A percentile compares a stretch with the other conserved stretches of the same genome.
phyloP scores from a whole-genome alignment of 1,140 invertebrate species.

The Brachionus plicatilis region DNA sequence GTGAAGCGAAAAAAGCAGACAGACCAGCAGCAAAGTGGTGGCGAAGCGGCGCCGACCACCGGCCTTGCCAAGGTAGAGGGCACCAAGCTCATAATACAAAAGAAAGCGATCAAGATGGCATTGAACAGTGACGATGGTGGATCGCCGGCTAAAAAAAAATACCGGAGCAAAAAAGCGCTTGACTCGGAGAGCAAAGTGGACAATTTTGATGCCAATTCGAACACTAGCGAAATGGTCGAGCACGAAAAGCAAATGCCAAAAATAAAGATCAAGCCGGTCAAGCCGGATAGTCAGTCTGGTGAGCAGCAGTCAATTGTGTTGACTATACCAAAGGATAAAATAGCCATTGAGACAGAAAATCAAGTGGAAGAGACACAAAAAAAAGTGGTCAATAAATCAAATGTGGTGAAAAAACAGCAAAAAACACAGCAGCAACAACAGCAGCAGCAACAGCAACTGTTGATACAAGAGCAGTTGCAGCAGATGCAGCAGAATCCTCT shows the following conservation, averaged over 20 bases:
- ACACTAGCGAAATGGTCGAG: not conserved
- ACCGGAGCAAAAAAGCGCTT: not conserved
- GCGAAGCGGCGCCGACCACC: not conserved
- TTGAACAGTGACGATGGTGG: not conserved
- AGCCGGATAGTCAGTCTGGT: not conserved
- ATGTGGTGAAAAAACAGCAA: not conserved
- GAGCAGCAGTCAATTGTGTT: constrained; percentile 3
- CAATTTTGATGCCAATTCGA: not conserved
- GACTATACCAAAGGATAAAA: constrained; percentile 12
- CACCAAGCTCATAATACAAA: constrained; percentile 32
- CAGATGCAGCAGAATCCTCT: not conserved
- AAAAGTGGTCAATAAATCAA: constrained; percentile 46
- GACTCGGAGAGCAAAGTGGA: not conserved
- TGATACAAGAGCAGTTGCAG: not conserved
- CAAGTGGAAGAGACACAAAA: not conserved
- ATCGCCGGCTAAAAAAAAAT: constrained; percentile 11
- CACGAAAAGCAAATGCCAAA: not conserved
- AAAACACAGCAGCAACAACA: not conserved
- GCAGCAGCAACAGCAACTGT: not conserved
- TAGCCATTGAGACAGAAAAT: not conserved
- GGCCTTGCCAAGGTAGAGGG: constrained; percentile 20
- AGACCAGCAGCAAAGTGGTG: constrained; percentile 63
- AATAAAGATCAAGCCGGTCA: not conserved
- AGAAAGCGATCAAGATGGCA: constrained; percentile 3
- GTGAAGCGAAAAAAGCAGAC: constrained; percentile 66